Conservation (phyloP, 1,140 invertebrate genomes). For the Lucilia sericata region DNA sequence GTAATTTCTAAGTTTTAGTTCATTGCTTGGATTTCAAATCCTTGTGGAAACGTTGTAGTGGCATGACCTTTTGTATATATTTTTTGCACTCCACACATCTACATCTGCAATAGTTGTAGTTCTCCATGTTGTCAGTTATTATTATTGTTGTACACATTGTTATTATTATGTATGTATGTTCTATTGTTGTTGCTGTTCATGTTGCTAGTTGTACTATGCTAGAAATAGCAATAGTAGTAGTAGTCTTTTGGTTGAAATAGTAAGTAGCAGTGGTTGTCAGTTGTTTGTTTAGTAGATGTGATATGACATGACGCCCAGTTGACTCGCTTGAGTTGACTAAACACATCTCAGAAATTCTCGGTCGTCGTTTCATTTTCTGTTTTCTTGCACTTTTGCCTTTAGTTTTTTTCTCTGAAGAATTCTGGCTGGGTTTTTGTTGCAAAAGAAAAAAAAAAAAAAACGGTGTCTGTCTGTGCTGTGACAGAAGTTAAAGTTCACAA, state of each 20-base stretch:
- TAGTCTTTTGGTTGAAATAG: background rate
- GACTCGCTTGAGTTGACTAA: conserved; percentile 35
- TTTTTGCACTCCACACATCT: background rate
- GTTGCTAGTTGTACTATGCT: background rate
- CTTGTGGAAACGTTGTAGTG: background rate
- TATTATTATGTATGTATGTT: background rate
- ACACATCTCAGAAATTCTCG: background rate
- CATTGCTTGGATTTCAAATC: too few relatives aligned
- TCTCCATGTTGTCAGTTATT: background rate
- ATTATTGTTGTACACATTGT: too few relatives aligned
- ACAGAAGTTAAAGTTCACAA: conserved; percentile 27
- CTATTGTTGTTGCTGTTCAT: background rate
- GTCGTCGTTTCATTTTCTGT: too few relatives aligned
- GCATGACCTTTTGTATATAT: background rate
- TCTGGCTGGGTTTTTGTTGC: too few relatives aligned
- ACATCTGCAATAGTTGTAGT: background rate
- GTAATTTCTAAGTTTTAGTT: too few relatives aligned
- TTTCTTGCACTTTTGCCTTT: too few relatives aligned
- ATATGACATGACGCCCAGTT: conserved; percentile 42
- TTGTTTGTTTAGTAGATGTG: conserved; percentile 26
- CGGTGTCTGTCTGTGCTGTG: background rate
- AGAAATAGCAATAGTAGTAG: background rate
- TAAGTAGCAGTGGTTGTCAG: background rate
- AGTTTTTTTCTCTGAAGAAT: too few relatives aligned
- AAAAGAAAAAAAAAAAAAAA: background rate